phyloP scores from a whole-genome alignment of 2,888 invertebrate species.

The Coelopa pilipes region DNA sequence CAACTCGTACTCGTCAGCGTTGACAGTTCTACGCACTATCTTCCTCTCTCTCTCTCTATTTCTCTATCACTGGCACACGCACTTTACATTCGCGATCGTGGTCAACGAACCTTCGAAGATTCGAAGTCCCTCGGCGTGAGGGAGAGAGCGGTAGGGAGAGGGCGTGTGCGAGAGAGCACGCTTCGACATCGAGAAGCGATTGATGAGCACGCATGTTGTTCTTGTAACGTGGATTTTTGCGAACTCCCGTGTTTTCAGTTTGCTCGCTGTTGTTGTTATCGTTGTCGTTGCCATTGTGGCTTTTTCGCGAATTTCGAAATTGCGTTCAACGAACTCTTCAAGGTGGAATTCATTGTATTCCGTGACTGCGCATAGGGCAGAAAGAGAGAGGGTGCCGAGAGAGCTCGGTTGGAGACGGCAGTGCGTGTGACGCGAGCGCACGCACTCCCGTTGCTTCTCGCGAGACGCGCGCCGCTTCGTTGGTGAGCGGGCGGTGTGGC shows the following conservation, averaged over 20 bases:
- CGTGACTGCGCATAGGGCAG: not conserved
- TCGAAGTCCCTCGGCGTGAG: not conserved
- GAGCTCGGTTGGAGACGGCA: no score
- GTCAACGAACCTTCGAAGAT: slow-evolving; percentile 18
- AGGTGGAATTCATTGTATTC: not conserved
- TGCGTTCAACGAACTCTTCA: slow-evolving; percentile 10
- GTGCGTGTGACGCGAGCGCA: not conserved
- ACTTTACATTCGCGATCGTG: slow-evolving; percentile 25
- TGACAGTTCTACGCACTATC: not conserved
- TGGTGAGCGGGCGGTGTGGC: no score
- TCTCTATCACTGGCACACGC: slow-evolving; percentile 21
- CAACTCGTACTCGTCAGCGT: not conserved
- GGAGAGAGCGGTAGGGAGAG: not conserved
- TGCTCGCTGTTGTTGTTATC: slow-evolving; percentile 1
- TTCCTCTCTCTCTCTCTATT: not conserved
- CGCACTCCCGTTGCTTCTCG: not conserved
- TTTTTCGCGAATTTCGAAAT: not conserved
- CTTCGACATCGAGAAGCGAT: no score
- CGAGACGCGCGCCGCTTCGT: not conserved
- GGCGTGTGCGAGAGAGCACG: no score
- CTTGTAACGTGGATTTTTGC: no score
- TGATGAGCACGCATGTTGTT: no score
- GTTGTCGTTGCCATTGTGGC: not conserved
- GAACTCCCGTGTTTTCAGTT: not conserved
- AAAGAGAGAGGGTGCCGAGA: not conserved